Evolutionary conservation across 1,140 invertebrate genomes (phyloP), one percentile per base, ranked within the genome.

Genomic region (Archivesica marissinica): DNA sequence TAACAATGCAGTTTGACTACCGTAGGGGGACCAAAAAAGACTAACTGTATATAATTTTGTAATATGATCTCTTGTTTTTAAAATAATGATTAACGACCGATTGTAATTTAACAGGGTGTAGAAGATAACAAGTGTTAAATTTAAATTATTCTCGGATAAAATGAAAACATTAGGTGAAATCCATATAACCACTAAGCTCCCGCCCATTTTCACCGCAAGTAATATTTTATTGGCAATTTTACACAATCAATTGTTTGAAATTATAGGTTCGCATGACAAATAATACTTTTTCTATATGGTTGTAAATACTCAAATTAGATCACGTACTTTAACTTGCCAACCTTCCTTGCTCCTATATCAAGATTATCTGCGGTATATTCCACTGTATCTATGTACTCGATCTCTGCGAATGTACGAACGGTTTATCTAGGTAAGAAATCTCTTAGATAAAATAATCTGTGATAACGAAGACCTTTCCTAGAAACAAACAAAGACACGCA

Each of bases 51-150:
- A 64, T 59, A 44, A 75, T 61, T 44, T 17, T 54, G 80, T 74
- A 83, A 83, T 30, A n/a, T 33, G 80, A 83, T 74, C 44, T 64
- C 50, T 74, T 44, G 35, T 35, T 56, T 83, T 75, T 75, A 72
- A 74, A 75, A 81, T 81, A 61, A 75, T 83, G 80, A 83, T 83
- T 59, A 83, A 83, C 75, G 80, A 50, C 50, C n/a, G 33, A 66
- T 33, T 47, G 77, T 47, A 59, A 79, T 44, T 66, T 66, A 44
- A 50, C 54, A 41, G n/a, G n/a, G 54, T 7, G 59, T 47, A 44
- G 25, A 79, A 79, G 61, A 79, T 79, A 79, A 64, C 77, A 66
- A 79, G 77, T 79, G 77, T 79, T 79, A 79, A 50, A 76, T 79
- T 64, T 30, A 79, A 79, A 50, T 50, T 79, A 64, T 79, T 47